These are phyloP conservation scores for Prenolepis imparis DNA, from an alignment of 2,888 invertebrate species.

Conservation along the genomic window DNA sequence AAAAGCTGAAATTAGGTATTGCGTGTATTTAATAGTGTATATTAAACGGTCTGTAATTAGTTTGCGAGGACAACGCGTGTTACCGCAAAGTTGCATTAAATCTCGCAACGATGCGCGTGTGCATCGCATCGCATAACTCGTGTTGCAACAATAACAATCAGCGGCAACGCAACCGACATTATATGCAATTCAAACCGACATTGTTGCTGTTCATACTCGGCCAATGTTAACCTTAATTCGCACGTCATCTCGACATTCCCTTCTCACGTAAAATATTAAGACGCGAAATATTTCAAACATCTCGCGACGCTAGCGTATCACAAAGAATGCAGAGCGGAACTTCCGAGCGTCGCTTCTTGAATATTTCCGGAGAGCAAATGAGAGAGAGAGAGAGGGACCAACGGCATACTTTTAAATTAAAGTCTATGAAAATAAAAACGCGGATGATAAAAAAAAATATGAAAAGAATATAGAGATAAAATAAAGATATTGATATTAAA, in stretches of 20 bases:
- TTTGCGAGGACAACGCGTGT: background rate
- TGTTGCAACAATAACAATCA: background rate
- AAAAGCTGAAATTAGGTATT: background rate
- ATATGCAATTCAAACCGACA: conserved; percentile 24
- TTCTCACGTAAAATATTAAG: conserved; percentile 56
- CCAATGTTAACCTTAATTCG: conserved; percentile 32
- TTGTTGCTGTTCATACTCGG: conserved; percentile 7
- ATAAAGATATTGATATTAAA: conserved; percentile 10
- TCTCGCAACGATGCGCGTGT: conserved; percentile 12
- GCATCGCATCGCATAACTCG: background rate
- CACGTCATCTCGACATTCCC: conserved; percentile 9
- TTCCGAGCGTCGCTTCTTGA: conserved; percentile 5
- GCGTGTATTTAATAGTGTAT: conserved; percentile 5
- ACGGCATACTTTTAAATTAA: conserved; percentile 37
- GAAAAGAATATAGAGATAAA: background rate
- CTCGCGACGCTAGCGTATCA: background rate
- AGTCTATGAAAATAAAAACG: background rate
- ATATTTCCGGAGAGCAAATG: background rate
- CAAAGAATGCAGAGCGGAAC: conserved; percentile 8
- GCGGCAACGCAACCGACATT: background rate
- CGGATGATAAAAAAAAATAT: background rate
- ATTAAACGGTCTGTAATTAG: conserved; percentile 36
- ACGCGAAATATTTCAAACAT: conserved; percentile 23
- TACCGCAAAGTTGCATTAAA: conserved; percentile 40
- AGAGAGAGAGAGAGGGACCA: background rate